These are phyloP conservation scores for Labeo calbasu DNA, from an alignment of 2,797 vertebrate genomes.

Conservation along the genomic window DNA sequence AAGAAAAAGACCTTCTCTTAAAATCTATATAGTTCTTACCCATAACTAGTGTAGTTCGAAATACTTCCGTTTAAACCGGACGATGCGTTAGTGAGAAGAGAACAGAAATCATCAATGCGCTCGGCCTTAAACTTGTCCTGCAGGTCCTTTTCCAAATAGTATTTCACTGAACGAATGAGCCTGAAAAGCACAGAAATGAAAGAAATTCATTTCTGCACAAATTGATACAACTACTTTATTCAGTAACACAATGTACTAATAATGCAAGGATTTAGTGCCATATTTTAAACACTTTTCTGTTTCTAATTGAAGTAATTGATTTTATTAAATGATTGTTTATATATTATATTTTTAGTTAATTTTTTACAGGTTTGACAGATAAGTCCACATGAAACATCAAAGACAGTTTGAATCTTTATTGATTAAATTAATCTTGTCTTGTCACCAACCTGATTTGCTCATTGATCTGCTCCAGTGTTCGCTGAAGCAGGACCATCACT, in stretches of 20 bases:
- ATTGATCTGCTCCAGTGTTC: conserved; percentile 80
- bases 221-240: background rate
- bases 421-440: background rate
- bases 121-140: conserved; percentile 86
- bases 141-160: conserved; percentile 87
- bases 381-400: background rate
- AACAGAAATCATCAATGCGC: conserved; percentile 85
- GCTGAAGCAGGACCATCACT: conserved; percentile 78
- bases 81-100: conserved; percentile 79
- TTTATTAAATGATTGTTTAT: background rate
- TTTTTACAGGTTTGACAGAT: background rate
- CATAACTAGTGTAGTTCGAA: background rate
- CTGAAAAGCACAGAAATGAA: conserved; percentile 68
- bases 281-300: background rate
- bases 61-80: conserved; percentile 63
- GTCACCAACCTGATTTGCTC: conserved; percentile 71
- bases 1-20: background rate
- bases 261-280: background rate
- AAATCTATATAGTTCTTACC: conserved; percentile 58
- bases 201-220: background rate
- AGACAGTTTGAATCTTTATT: background rate
- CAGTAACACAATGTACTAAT: background rate
- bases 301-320: background rate
- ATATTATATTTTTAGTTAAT: background rate
- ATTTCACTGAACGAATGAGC: conserved; percentile 85